Conservation (phyloP, 2,888 invertebrate species). For the Acholoe squamosa region DNA sequence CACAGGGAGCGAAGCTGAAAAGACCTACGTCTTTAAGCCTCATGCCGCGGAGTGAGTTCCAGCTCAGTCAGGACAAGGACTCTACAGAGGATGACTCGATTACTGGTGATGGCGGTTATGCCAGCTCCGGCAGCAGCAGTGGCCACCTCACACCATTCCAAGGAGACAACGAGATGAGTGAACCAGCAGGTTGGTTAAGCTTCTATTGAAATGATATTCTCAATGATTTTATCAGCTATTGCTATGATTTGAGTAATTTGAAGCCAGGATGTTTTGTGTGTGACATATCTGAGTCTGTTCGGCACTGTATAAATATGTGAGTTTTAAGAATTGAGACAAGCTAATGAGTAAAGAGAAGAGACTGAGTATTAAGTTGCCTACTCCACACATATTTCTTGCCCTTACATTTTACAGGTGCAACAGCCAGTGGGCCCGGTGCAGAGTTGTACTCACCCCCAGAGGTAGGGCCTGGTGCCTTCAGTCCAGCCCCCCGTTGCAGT, state of each 20-base stretch:
- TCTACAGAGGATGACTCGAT: slow-evolving; percentile 36
- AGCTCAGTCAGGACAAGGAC: slow-evolving; percentile 42
- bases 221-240: too few relatives aligned
- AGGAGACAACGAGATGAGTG: slow-evolving; percentile 44
- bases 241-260: too few relatives aligned
- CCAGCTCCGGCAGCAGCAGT: slow-evolving; percentile 39
- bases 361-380: too few relatives aligned
- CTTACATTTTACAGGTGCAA: slow-evolving; percentile 22
- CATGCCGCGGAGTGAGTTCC: slow-evolving; percentile 75
- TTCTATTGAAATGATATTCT: too few relatives aligned
- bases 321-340: too few relatives aligned
- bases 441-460: slow-evolving; percentile 49
- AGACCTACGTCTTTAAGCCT: slow-evolving; percentile 82
- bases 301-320: too few relatives aligned
- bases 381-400: background rate
- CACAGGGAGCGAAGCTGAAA: slow-evolving; percentile 69
- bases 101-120: slow-evolving; percentile 31
- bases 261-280: too few relatives aligned
- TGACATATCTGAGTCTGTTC: too few relatives aligned
- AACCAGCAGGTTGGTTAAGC: slow-evolving; percentile 45
- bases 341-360: too few relatives aligned
- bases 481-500: slow-evolving; percentile 65
- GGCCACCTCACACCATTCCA: slow-evolving; percentile 28
- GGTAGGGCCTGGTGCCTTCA: slow-evolving; percentile 63
- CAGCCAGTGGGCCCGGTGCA: slow-evolving; percentile 47